phyloP scores from a whole-genome alignment of 2,113 vertebrate genomes.

The Chrysochloris asiatica region DNA sequence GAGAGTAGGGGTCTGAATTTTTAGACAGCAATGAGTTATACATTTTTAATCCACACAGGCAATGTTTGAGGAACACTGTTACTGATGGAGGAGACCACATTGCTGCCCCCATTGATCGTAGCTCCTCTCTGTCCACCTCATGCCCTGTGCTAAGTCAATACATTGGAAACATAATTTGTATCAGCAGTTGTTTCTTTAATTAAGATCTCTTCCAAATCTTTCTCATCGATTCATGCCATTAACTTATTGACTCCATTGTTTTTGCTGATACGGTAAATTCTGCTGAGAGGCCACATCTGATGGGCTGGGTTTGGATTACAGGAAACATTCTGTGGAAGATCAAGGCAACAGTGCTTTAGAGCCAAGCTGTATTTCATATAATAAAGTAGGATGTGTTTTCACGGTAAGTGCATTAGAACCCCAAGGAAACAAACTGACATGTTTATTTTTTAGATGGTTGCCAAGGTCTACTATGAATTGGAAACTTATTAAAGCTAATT shows the following conservation, averaged over 20 bases:
- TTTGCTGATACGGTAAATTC: slow-evolving; percentile 89
- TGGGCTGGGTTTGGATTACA: background rate
- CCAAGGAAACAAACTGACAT: background rate
- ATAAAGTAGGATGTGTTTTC: accelerated
- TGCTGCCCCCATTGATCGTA: slow-evolving; percentile 88
- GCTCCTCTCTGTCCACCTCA: slow-evolving; percentile 80
- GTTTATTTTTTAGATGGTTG: background rate
- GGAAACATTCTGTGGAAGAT: background rate
- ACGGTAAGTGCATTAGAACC: background rate
- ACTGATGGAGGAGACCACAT: slow-evolving; percentile 90
- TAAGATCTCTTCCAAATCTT: slow-evolving; percentile 94
- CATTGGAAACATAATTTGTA: slow-evolving; percentile 96
- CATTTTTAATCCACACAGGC: background rate
- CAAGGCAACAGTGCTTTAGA: accelerated
- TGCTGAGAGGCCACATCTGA: slow-evolving; percentile 48
- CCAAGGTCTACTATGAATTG: background rate
- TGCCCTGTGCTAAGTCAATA: slow-evolving; percentile 87
- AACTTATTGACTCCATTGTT: slow-evolving; percentile 88
- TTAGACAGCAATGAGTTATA: too few relatives aligned
- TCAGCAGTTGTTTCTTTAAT: slow-evolving; percentile 97
- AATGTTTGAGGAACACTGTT: background rate
- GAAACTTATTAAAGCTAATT: background rate
- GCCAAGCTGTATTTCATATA: accelerated
- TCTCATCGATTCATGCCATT: slow-evolving; percentile 92
- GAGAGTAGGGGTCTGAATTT: too few relatives aligned